Base-by-base conservation (phyloP, 2,888 invertebrate genomes). In the Ophioninae sp. region DNA sequence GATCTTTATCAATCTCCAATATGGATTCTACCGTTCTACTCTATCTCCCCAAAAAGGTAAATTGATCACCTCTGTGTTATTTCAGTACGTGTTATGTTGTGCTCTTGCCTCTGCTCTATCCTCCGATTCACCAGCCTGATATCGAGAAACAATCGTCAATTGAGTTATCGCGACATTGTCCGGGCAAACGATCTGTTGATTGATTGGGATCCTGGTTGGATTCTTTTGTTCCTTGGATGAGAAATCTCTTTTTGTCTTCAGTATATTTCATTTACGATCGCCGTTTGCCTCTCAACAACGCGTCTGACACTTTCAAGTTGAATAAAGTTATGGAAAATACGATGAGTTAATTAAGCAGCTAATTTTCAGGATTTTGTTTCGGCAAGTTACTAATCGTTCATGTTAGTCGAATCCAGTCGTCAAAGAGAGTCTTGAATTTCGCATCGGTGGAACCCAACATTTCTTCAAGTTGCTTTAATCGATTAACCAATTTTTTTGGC, bases 31-130 rank as follows among this genome's bases (percentile, higher is more conserved):
- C 37, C 61, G 21, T 21, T 10, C 1, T 59, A 80, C 50, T 68
- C 23, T 20, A 79, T 37, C 59, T 72, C 23, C 61, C 67, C 62
- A 81, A 70, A 57, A 69, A 83, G 62, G 41, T 59, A 72, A 72
- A 87, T 91, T 91, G 91, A 89, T 93, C 93, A 95, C 95, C 95
- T 95, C 94, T 95, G 95, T 88, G 95, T 95, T 90, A 95, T 94
- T 94, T 95, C 95, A 92, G 95, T 95, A 93, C 94, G 95, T 89
- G 95, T 95, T 92, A 95, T 94, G 93, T 94, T 95, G 94, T 95
- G 95, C 93, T 95, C 95, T 93, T 95, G 95, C 91, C 95, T 94
- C 93, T 95, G 95, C 93, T 95, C 95, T 93, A 95, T 94, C 92
- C 95, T 94, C 91, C 95, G 94, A 93, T 95, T 95, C 94, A 95